Evolutionary conservation across 2,797 vertebrate genomes (phyloP).

Genomic region (Sebastes steindachneri): DNA sequence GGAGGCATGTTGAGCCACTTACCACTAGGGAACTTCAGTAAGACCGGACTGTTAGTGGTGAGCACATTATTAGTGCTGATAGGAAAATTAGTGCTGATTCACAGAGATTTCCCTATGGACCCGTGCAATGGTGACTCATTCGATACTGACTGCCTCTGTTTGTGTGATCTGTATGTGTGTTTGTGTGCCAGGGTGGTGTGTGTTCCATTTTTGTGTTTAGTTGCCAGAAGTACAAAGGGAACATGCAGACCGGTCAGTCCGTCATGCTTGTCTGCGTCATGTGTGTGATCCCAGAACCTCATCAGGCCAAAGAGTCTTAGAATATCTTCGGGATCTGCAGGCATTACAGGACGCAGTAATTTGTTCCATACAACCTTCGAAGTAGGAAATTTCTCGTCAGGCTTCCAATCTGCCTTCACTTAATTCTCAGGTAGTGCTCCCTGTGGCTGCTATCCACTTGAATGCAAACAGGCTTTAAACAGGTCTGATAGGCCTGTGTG

Average conservation of each 20-base stretch:
- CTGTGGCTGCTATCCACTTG: slow-evolving; percentile 42
- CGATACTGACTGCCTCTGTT: slow-evolving; percentile 58
- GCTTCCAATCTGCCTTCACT: slow-evolving; percentile 73
- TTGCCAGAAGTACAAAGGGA: slow-evolving; percentile 50
- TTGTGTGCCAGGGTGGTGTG: slow-evolving; percentile 22
- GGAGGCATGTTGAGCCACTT: slow-evolving; percentile 84
- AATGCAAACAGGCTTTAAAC: slow-evolving; percentile 40
- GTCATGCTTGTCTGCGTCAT: slow-evolving; percentile 66
- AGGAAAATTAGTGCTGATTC: slow-evolving; percentile 80
- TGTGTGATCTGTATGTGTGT: slow-evolving; percentile 41
- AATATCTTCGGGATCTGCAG: slow-evolving; percentile 77
- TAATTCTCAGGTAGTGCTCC: slow-evolving; percentile 73
- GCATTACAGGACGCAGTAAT: slow-evolving; percentile 76
- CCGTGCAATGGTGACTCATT: slow-evolving; percentile 62
- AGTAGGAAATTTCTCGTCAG: slow-evolving; percentile 72
- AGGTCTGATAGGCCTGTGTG: slow-evolving; percentile 9
- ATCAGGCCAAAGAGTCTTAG: slow-evolving; percentile 67
- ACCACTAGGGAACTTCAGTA: slow-evolving; percentile 73
- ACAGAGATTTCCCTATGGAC: slow-evolving; percentile 66
- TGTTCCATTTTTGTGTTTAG: slow-evolving; percentile 20
- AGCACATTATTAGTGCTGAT: slow-evolving; percentile 74
- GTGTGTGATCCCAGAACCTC: slow-evolving; percentile 74
- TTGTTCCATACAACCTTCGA: slow-evolving; percentile 77
- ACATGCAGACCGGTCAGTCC: slow-evolving; percentile 44
- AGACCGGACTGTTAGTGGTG: slow-evolving; percentile 57